A percentile compares a stretch with the other conserved stretches of the same genome.
Evolutionary conservation across 1,140 invertebrate genomes (phyloP).

Genomic region (Rhopalosiphum padi): DNA sequence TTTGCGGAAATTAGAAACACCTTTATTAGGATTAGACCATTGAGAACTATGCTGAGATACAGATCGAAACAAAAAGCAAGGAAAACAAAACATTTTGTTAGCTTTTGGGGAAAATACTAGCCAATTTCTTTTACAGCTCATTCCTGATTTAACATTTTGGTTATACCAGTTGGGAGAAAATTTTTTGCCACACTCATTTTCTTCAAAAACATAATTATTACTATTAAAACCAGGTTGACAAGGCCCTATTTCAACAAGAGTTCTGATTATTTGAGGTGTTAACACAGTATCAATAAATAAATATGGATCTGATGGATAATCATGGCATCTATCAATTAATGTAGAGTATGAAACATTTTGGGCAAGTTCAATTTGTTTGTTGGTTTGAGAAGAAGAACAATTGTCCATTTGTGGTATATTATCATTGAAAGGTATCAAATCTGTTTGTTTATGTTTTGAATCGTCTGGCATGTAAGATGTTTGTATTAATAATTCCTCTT

Average conservation of each 20-base stretch:
- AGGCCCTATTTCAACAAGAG: constrained; percentile 8
- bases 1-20: constrained; percentile 22
- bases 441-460: neutral
- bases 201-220: neutral
- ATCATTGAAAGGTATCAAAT: constrained; percentile 3
- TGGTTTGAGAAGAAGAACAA: constrained; percentile 16
- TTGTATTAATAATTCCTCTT: constrained; percentile 23
- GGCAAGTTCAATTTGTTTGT: neutral
- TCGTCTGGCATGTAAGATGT: constrained; percentile 7
- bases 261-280: constrained; percentile 11
- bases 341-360: neutral
- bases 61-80: neutral
- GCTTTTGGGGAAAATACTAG: constrained; percentile 4
- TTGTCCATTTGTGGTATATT: constrained; percentile 17
- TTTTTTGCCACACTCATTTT: neutral
- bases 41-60: neutral
- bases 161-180: neutral
- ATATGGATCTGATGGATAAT: neutral
- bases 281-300: constrained; percentile 15
- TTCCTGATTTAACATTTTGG: neutral
- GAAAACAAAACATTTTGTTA: constrained; percentile 19
- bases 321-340: neutral
- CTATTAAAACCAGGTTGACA: constrained; percentile 18
- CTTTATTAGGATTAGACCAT: constrained; percentile 12
- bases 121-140: constrained; percentile 26